Percentiles rank a stretch among this genome's conserved stretches.
phyloP scores from a whole-genome alignment of 2,888 invertebrate species.

The Anthrax anthrax region DNA sequence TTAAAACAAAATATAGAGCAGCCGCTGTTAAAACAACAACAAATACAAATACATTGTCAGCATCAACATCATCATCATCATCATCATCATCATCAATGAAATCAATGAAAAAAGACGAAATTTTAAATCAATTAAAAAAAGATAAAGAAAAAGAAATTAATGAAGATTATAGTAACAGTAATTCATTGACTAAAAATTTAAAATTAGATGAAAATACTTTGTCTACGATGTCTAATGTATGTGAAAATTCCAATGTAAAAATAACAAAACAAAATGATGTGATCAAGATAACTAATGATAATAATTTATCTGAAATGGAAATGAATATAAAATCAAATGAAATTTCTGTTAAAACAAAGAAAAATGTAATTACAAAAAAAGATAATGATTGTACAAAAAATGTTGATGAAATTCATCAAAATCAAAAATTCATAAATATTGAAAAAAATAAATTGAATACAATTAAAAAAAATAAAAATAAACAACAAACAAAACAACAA shows the following conservation, averaged over 20 bases:
- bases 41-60: background rate
- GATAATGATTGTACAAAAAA: background rate
- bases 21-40: slow-evolving; percentile 29
- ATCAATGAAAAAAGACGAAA: background rate
- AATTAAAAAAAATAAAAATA: too few species aligned
- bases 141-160: background rate
- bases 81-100: slow-evolving; percentile 8
- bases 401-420: background rate
- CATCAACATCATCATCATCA: slow-evolving; percentile 8
- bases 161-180: too few species aligned
- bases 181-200: too few species aligned
- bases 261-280: background rate
- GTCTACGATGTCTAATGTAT: too few species aligned
- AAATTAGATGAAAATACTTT: too few species aligned
- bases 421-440: background rate
- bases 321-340: background rate
- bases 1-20: slow-evolving; percentile 33
- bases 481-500: too few species aligned
- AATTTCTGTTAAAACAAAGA: too few species aligned
- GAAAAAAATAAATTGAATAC: too few species aligned
- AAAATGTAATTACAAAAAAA: background rate
- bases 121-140: background rate
- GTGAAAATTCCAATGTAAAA: too few species aligned
- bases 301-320: background rate
- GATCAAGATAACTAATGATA: background rate